These are phyloP conservation scores for Epinephelus coioides DNA, from an alignment of 2,797 vertebrate species.

Conservation along the genomic window DNA sequence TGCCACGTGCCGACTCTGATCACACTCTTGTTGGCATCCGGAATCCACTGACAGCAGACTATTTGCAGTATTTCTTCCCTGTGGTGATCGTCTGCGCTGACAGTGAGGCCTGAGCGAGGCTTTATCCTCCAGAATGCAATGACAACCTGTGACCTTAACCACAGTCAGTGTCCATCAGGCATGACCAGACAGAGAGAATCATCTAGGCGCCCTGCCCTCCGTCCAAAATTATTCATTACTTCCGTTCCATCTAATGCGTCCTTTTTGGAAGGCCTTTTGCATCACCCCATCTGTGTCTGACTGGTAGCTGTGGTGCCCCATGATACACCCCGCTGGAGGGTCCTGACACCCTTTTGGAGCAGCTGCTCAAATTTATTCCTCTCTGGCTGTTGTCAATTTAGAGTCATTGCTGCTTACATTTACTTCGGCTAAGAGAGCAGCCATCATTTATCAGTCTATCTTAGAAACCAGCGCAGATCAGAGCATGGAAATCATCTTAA, in stretches of 20 bases:
- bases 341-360: constrained; percentile 27
- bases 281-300: constrained; percentile 24
- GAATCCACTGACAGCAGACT: background rate
- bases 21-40: background rate
- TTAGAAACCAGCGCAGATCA: too few relatives aligned
- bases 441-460: too few relatives aligned
- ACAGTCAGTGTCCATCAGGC: constrained; percentile 5
- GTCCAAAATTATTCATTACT: constrained; percentile 15
- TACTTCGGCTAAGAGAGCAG: background rate
- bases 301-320: background rate
- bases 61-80: constrained; percentile 9
- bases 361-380: constrained; percentile 28
- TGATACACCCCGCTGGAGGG: constrained; percentile 6
- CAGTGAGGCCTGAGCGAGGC: background rate
- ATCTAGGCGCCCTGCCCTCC: background rate
- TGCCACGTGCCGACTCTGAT: constrained; percentile 1
- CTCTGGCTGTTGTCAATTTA: constrained; percentile 12
- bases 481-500: too few relatives aligned
- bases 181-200: background rate
- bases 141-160: constrained; percentile 6
- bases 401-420: background rate
- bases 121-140: background rate
- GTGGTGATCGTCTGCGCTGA: background rate
- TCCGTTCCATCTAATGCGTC: constrained; percentile 5
- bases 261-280: constrained; percentile 8